A percentile compares a stretch with the other conserved stretches of the same genome.
These are phyloP conservation scores for Natator depressus DNA, from an alignment of 2,113 vertebrate genomes.

Conservation along the genomic window DNA sequence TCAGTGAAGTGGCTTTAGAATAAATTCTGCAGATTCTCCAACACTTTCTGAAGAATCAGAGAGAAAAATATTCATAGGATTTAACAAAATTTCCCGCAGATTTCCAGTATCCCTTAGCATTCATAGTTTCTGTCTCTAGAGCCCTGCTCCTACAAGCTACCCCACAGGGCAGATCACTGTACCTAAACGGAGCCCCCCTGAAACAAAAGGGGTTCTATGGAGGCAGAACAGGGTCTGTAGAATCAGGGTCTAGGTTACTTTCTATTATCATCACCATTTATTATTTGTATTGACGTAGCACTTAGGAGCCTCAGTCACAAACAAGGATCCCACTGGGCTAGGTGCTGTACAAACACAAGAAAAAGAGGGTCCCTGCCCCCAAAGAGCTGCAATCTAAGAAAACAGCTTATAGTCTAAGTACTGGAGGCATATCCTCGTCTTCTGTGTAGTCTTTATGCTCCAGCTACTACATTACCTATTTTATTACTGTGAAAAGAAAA, in stretches of 20 bases:
- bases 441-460: not conserved
- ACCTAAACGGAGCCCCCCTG: not conserved
- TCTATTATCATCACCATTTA: not conserved
- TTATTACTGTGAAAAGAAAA: not conserved
- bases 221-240: not conserved
- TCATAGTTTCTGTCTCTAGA: not conserved
- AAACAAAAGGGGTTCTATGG: not conserved
- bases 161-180: not conserved
- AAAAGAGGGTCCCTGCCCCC: not conserved
- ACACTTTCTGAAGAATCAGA: not conserved
- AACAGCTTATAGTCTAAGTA: not conserved
- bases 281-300: not conserved
- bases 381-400: not conserved
- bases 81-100: not conserved
- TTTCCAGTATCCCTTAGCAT: not conserved
- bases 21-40: not conserved
- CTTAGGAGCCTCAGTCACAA: not conserved
- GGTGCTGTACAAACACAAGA: not conserved
- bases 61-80: not conserved
- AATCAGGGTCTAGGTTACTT: not conserved
- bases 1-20: not conserved
- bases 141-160: not conserved
- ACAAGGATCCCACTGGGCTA: not conserved
- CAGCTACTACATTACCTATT: not conserved
- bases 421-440: not conserved